Base-by-base conservation (phyloP, 2,888 invertebrate species). In the Perdita meconis region DNA sequence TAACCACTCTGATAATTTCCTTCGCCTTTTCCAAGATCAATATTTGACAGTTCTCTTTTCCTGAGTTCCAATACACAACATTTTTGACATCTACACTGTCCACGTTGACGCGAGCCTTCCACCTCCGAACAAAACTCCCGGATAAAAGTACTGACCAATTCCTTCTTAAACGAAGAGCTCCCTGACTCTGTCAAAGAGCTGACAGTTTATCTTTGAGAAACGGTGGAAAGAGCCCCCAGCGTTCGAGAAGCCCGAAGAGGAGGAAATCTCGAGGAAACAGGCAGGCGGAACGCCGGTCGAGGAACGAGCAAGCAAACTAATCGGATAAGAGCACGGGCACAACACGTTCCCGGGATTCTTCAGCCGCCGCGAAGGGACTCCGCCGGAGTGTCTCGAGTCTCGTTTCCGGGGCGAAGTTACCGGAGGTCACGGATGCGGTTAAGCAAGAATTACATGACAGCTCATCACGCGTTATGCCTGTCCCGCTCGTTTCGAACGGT, bases 371-470 rank as follows among this genome's bases (percentile, higher is more conserved):
- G 56, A 19, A 5, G 47, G 6, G 19, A 19, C 16, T 30, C n/a
- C 16, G 50, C 36, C 42, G 16, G n/a, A 44, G 13, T 26, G 55
- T 55, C 24, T 42, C 38, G 26, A 50, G 53, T 38, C 42, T 61
- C 57, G 64, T 60, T 74, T 65, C 42, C 36, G 26, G 64, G 42
- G 63, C 40, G 51, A 26, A 64, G 40, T 57, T 60, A 38, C 13
- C 22, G 34, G 60, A 60, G 74, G 66, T 74, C 55, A 63, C 30
- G 67, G 64, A 65, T 56, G 57, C 53, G 67, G 70, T 81, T 70
- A 65, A 61, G 55, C 55, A 60, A 69, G 68, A 81, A 77, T 81
- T 80, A 77, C 56, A 68, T 65, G 74, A 80, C 70, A 74, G 77
- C 71, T 77, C 71, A 68, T 81, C 68, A 76, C 75, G 53, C 63